These are phyloP conservation scores for Notocelia uddmanniana DNA, from an alignment of 2,888 invertebrate species.

Conservation along the genomic window DNA sequence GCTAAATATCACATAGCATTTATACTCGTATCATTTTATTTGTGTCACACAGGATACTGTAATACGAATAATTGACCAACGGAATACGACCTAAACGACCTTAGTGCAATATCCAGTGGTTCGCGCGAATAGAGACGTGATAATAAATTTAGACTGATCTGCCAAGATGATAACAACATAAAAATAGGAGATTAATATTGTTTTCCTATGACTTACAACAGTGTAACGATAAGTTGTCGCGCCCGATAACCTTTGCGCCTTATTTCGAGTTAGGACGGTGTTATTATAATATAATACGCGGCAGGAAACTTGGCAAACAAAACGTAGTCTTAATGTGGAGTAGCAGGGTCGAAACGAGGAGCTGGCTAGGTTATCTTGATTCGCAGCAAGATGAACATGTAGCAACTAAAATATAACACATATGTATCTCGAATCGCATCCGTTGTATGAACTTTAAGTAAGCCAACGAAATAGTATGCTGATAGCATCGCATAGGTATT, in stretches of 20 bases:
- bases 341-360: constrained; percentile 49
- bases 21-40: not conserved
- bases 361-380: constrained; percentile 78
- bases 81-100: too few species aligned
- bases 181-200: constrained; percentile 23
- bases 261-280: constrained; percentile 20
- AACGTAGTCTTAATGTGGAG: constrained; percentile 24
- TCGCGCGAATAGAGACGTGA: not conserved
- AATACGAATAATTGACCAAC: not conserved
- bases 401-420: constrained; percentile 54
- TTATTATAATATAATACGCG: not conserved
- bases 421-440: constrained; percentile 8
- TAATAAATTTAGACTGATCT: constrained; percentile 15
- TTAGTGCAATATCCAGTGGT: not conserved
- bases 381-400: constrained; percentile 73
- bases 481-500: constrained; percentile 17
- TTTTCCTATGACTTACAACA: constrained; percentile 14
- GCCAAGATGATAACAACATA: constrained; percentile 18
- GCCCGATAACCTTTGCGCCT: constrained; percentile 16
- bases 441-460: not conserved
- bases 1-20: not conserved
- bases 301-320: constrained; percentile 42
- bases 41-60: not conserved
- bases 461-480: constrained; percentile 3
- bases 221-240: not conserved